Conservation (phyloP, 2,888 invertebrate species). For the Drosophila mimica region DNA sequence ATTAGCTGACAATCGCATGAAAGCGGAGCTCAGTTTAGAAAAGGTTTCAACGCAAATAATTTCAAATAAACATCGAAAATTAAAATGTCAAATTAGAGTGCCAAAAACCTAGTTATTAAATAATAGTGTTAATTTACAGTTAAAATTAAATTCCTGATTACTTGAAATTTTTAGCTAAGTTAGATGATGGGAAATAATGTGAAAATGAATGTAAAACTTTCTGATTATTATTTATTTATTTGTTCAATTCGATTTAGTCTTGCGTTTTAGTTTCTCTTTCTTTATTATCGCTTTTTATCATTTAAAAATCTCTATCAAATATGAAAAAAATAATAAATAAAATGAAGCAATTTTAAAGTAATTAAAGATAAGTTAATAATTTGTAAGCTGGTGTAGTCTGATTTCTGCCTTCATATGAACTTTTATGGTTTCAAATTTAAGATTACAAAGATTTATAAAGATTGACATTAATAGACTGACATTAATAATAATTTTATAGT, state of each 20-base stretch:
- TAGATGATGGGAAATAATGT: background rate
- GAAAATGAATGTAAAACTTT: background rate
- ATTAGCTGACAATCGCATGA: conserved; percentile 51
- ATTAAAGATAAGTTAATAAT: background rate
- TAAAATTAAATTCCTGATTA: fast-evolving
- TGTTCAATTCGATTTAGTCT: background rate
- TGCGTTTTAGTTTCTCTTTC: background rate
- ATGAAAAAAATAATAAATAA: fast-evolving
- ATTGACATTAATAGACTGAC: no score
- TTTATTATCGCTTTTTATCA: background rate
- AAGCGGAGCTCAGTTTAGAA: background rate
- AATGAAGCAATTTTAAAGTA: background rate
- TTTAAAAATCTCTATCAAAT: background rate
- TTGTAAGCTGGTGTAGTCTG: background rate
- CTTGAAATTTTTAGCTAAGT: background rate
- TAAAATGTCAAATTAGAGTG: background rate
- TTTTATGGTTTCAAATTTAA: background rate
- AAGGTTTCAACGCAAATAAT: no score
- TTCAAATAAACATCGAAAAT: background rate
- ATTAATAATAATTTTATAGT: no score
- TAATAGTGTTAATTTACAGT: background rate
- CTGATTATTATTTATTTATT: background rate
- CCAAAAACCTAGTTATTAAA: no score
- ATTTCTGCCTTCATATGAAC: background rate
- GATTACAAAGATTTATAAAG: background rate